Base-by-base conservation (phyloP, 2,113 vertebrate genomes). In the Talpa occidentalis region DNA sequence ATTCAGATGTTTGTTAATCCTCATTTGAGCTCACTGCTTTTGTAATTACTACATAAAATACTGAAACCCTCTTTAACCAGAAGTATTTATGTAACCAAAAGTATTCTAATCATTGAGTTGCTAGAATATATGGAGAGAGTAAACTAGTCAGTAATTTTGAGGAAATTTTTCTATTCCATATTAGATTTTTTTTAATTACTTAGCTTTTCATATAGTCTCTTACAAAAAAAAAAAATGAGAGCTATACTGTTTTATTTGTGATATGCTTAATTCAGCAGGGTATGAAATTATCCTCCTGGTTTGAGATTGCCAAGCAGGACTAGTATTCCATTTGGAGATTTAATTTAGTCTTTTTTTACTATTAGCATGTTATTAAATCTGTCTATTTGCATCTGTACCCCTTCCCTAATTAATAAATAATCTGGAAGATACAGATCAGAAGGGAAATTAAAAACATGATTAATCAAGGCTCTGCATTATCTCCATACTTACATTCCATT, bases 111-210 rank as follows among this genome's bases (percentile, higher is more conserved):
- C 40, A 42, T 47, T 86, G n/a, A 76, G 11, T n/a, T 35, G 59
- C n/a, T n/a, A n/a, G n/a, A n/a, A n/a, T n/a, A n/a, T n/a, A n/a
- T n/a, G n/a, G n/a, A n/a, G n/a, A n/a, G 28, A 88, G 37, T 47
- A 73, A 67, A 72, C n/a, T 47, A 85, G 40, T 80, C 11, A 76
- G 0, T 86, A 86, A 76, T 64, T 90, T 70, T 32, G 44, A 81
- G 32, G 60, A 92, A 64, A 35, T 80, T 3, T 42, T 90, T 66
- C 42, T 89, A 49, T 59, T 82, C 60, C 40, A 66, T 22, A n/a
- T 67, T 69, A 94, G 16, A 92, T 64, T 90, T 85, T 59, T 89
- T 64, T n/a, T n/a, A n/a, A 84, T 76, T 56, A 42, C 49, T 92
- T 24, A 22, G 5, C 47, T 72, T 84, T 78, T 77, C 59, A 62